Base-by-base conservation (phyloP, 1,140 invertebrate species). In the Diprion similis region DNA sequence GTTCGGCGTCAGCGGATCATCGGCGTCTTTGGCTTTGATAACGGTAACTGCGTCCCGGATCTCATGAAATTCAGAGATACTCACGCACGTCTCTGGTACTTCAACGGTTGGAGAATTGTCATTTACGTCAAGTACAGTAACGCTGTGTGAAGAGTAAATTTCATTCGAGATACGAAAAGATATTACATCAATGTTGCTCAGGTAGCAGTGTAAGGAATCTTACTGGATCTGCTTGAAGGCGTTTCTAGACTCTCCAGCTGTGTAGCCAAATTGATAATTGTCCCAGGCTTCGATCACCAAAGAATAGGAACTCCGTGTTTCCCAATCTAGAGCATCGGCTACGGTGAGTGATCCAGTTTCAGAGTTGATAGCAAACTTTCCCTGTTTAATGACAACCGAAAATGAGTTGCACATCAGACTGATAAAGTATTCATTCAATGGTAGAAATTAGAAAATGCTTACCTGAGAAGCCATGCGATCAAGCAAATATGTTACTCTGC, bases 231-330 rank as follows among this genome's bases (percentile, higher is more conserved):
- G 96, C 87, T 97, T 97, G 81, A 97, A 97, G 15, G 95, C 94
- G 85, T 97, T 97, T 71, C 96, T 90, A 80, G 95, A 97, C 84
- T 98, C 96, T 7, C 95, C 95, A 71, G 92, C 93, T n/a, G 94
- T 90, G 82, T 95, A 96, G 3, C 96, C 96, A 85, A 95, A 97
- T 81, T 97, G 95, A 86, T 97, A 97, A 86, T 98, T 98, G 84
- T 98, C 97, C 95, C 95, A 97, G 1, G 96, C 96, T 86, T 98
- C 95, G 11, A 97, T 93, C 0, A 98, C 94, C 10, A 98, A 87
- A 74, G 93, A 92, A 83, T 96, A 98, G 8, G 88, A 90, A 67
- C 90, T 88, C 77, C 92, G 92, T 0, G 92, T 90, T 88, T 98
- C 96, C 77, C 97, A 90, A 83, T 98, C 95, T n/a, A 98, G 82